These are phyloP conservation scores for Chironomus striatipennis DNA, from an alignment of 1,140 invertebrate genomes.

Conservation along the genomic window DNA sequence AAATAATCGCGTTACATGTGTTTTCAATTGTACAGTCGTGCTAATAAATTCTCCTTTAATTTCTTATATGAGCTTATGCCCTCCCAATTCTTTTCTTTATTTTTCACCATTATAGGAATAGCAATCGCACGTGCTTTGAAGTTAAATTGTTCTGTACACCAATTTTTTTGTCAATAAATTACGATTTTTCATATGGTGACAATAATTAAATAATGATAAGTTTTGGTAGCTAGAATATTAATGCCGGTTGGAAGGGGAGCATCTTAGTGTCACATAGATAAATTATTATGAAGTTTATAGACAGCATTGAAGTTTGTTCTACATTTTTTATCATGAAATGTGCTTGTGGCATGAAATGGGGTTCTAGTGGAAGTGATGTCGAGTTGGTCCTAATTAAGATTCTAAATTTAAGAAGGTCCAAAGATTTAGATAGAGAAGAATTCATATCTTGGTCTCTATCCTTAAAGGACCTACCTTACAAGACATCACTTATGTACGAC, in stretches of 20 bases:
- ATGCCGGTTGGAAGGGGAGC: not conserved
- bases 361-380: too few species aligned
- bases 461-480: too few species aligned
- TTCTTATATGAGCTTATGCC: not conserved
- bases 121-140: constrained; percentile 4
- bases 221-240: not conserved
- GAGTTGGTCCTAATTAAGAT: too few species aligned
- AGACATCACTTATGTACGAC: too few species aligned
- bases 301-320: too few species aligned
- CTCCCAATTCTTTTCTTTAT: not conserved
- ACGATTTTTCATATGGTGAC: constrained; percentile 18
- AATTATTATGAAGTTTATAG: too few species aligned
- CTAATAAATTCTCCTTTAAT: not conserved
- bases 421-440: too few species aligned
- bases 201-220: constrained; percentile 22
- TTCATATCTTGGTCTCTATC: too few species aligned
- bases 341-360: too few species aligned
- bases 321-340: too few species aligned
- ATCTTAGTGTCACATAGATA: too few species aligned
- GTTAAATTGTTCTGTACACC: not conserved
- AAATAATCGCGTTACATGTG: constrained; percentile 13
- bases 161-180: constrained; percentile 9
- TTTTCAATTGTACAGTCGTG: constrained; percentile 21
- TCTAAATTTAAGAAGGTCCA: too few species aligned
- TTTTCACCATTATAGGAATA: not conserved